Conservation (phyloP, 2,888 invertebrate genomes). For the Koerneria pararmatus region DNA sequence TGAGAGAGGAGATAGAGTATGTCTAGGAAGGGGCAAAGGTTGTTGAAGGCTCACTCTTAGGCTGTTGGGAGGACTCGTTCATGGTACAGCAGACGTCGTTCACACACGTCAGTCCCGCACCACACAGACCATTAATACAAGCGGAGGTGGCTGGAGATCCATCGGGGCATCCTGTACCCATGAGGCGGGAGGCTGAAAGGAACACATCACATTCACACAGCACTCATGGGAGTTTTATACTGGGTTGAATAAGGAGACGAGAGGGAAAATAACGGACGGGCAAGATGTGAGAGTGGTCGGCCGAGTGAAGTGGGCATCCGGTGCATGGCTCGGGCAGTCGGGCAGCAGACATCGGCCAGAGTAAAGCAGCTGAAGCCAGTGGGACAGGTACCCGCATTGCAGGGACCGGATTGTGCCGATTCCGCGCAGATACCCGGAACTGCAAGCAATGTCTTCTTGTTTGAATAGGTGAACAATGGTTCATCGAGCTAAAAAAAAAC, state of each 20-base stretch:
- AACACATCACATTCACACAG: slow-evolving; percentile 2
- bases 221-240: neutral
- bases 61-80: slow-evolving; percentile 7
- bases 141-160: slow-evolving; percentile 43
- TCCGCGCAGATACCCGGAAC: slow-evolving; percentile 39
- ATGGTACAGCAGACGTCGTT: slow-evolving; percentile 39
- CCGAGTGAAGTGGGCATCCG: slow-evolving; percentile 3
- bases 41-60: slow-evolving; percentile 24
- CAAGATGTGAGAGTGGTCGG: slow-evolving; percentile 18
- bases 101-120: slow-evolving; percentile 45
- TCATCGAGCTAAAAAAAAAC: neutral
- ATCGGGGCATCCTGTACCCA: slow-evolving; percentile 35
- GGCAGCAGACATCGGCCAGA: slow-evolving; percentile 36
- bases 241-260: neutral
- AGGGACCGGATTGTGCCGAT: slow-evolving; percentile 39
- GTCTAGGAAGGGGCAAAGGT: neutral
- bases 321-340: slow-evolving; percentile 25
- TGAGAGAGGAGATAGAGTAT: slow-evolving; percentile 25
- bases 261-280: slow-evolving; percentile 7
- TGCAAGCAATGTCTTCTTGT: slow-evolving; percentile 22
- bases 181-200: slow-evolving; percentile 17
- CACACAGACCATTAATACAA: slow-evolving; percentile 55
- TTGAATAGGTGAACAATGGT: neutral
- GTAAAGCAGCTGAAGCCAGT: slow-evolving; percentile 42
- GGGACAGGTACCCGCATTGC: slow-evolving; percentile 37